Base-by-base conservation (phyloP, 2,888 invertebrate species). In the Platerodrilus igneus region DNA sequence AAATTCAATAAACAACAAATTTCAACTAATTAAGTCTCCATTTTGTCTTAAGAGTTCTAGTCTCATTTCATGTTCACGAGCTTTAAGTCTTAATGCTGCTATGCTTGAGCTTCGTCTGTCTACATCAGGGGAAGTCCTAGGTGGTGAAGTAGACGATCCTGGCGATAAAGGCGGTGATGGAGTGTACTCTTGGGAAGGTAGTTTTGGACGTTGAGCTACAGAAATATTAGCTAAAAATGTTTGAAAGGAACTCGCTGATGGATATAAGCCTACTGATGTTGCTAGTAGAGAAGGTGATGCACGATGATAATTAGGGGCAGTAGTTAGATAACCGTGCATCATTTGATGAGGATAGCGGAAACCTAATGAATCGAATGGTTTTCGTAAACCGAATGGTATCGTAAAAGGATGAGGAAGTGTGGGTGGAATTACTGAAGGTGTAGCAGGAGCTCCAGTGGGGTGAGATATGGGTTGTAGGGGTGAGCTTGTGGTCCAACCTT, bases 401-500 rank as follows among this genome's bases (percentile, higher is more conserved):
- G 85, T 86, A 69, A 89, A 88, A 1, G 88, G 88, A 68, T 86
- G 86, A 21, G 88, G 86, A 66, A 88, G 75, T 17, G 85, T 78
- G 56, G 86, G 79, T 2, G 86, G 81, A 3, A 76, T 75, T 3
- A 86, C 83, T 0, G 85, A 78, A 21, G 72, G 69, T 28, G 83
- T 75, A 18, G 78, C 76, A 30, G 70, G 75, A 6, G 75, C 77
- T 21, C 78, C 73, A n/a, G 74, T 76, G 80, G 78, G 30, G 80
- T 75, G 49, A 87, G 65, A 68, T 88, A 90, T 2, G 89, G 88
- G 64, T 86, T 89, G 76, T 91, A 91, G 1, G 91, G 91, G 66
- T 91, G 91, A 2, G 78, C 89, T 59, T 89, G 86, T 0, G 91
- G 91, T 0, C 91, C 91, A 40, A 91, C 91, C 69, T 90, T 91